Base-by-base conservation (phyloP, 2,797 vertebrate genomes). In the Caiman crocodilus region DNA sequence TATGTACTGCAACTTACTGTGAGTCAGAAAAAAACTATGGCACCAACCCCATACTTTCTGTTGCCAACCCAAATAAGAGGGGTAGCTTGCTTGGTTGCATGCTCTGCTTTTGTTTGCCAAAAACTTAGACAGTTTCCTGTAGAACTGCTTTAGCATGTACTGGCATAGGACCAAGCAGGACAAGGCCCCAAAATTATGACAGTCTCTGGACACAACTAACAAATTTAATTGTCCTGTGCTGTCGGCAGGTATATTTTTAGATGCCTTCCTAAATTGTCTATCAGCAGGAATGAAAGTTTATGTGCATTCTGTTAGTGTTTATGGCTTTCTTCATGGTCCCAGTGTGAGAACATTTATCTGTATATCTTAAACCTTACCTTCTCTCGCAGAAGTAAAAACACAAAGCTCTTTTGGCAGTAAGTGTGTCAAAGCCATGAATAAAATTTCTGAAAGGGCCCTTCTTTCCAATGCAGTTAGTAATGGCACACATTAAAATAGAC, bases 391-490 rank as follows among this genome's bases (percentile, higher is more conserved):
- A 10, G 16, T 57, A 82, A 84, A 92, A 90, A 88, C 3, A 6
- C 26, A 85, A 88, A 28, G 82, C 63, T 76, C 85, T 85, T 91
- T 76, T 74, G 82, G 76, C 82, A 91, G 21, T 74, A 90, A 94
- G 73, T 35, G 69, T 76, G 89, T 79, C 78, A 82, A 56, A 79
- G 67, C 74, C 91, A 84, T 92, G 89, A 91, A 95, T 90, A 94
- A 76, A 76, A 75, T 88, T 94, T 82, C 5, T 1, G 89, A 73
- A 84, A 84, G 82, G 89, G 86, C 61, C 81, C 88, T 91, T 67
- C 30, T n/a, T 93, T 90, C 84, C 94, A 91, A 92, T 92, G 92
- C 85, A 91, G 67, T 69, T 84, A 93, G 90, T 94, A 92, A 90
- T 91, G 92, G 86, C 28, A 74, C 84, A 88, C 92, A 94, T 86